phyloP scores from a whole-genome alignment of 2,888 invertebrate genomes.

The Cephus pulcher region DNA sequence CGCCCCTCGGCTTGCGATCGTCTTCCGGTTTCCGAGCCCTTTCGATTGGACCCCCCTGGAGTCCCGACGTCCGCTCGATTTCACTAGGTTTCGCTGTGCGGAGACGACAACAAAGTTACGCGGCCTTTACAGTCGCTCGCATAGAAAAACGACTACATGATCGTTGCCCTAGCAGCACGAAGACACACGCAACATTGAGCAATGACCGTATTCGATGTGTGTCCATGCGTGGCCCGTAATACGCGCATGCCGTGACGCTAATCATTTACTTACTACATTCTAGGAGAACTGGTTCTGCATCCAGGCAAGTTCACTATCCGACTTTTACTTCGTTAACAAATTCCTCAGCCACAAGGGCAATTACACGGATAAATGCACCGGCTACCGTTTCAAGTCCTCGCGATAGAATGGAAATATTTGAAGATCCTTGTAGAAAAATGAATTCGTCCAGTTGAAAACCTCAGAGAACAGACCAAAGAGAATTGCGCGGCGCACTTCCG shows the following conservation, averaged over 20 bases:
- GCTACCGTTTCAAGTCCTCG: neutral
- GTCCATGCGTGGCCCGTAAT: conserved; percentile 45
- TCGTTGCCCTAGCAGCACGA: neutral
- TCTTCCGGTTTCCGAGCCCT: neutral
- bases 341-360: neutral
- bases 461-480: too few species aligned
- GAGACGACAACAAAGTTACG: neutral
- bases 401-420: neutral
- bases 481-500: too few species aligned
- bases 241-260: neutral
- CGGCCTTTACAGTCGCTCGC: neutral
- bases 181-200: conserved; percentile 45
- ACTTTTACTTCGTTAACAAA: neutral
- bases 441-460: neutral
- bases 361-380: neutral
- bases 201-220: conserved; percentile 50
- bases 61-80: neutral
- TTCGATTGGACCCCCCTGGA: neutral
- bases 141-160: neutral
- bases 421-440: neutral
- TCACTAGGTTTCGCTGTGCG: neutral
- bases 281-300: conserved; percentile 26
- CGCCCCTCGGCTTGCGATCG: too few species aligned
- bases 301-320: neutral
- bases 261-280: conserved; percentile 35